Evolutionary conservation across 2,888 invertebrate genomes (phyloP), one percentile per base, ranked within the genome.

Genomic region (Sminthurides aquaticus): DNA sequence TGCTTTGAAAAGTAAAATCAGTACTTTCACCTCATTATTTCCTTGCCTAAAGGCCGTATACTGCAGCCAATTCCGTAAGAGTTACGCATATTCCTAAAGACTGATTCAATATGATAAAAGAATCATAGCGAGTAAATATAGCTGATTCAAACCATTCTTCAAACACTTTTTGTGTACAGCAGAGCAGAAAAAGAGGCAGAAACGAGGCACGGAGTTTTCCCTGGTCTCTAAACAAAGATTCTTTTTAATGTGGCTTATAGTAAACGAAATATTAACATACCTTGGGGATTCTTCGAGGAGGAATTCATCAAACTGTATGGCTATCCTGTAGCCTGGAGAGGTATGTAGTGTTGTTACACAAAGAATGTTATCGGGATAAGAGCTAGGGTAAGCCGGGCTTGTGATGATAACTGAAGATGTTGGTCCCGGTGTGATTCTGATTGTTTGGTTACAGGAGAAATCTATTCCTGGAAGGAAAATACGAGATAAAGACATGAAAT

Each of bases 371-470:
- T 88, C 86, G 0, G 87, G 87, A 80, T 91, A 91, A 22, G 84
- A 84, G 20, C 84, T 82, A 0, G 91, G 92, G 78, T 88, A 92
- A 49, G 86, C 87, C 1, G 92, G 92, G 77, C 89, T 90, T 59
- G 87, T 85, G n/a, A 90, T 81, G 0, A 84, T 82, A 0, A 85
- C 84, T 72, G 85, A 82, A 0, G 86, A 85, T 43, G 74, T 76
- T 26, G 85, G 84, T 68, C 85, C 84, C 75, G 84, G 83, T 3
- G 85, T 84, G 73, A 90, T 79, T 22, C 81, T 77, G 5, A 89
- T 81, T 0, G 87, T 85, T 76, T 85, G 83, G 79, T 89, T 88
- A 81, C 89, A 90, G 2, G 70, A 65, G 52, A 70, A 65, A 54
- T 72, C 72, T 65, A 67, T 63, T 56, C 69, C 74, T 72, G 52